phyloP scores from a whole-genome alignment of 2,797 vertebrate species.

The Liparis tanakae region DNA sequence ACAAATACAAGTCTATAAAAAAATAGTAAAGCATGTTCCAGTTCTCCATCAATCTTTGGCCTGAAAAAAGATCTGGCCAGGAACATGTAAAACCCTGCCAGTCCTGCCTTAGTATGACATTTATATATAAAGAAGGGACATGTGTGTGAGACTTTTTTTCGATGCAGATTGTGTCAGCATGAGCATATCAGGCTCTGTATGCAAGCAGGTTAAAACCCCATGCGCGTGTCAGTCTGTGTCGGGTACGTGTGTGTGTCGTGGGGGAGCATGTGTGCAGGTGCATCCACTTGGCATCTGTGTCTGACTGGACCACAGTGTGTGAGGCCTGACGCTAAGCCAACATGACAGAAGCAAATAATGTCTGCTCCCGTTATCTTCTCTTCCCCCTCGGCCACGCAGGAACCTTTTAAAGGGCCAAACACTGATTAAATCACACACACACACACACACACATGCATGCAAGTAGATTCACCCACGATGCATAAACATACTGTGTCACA shows the following conservation, averaged over 20 bases:
- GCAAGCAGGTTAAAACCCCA: slow-evolving; percentile 18
- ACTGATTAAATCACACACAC: slow-evolving; percentile 61
- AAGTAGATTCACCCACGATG: slow-evolving; percentile 21
- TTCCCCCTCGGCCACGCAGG: slow-evolving; percentile 78
- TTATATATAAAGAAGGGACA: slow-evolving; percentile 20
- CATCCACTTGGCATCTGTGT: slow-evolving; percentile 70
- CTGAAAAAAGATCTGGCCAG: slow-evolving; percentile 1
- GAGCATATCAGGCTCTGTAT: slow-evolving; percentile 34
- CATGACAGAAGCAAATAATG: slow-evolving; percentile 88
- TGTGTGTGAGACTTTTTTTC: slow-evolving; percentile 46
- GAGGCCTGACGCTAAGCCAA: slow-evolving; percentile 81
- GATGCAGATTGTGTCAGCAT: slow-evolving; percentile 50
- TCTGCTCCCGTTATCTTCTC: slow-evolving; percentile 85
- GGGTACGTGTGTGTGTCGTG: slow-evolving; percentile 27
- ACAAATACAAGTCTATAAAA: slow-evolving; percentile 21
- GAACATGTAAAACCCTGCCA: slow-evolving; percentile 38
- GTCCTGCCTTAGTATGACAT: slow-evolving; percentile 21
- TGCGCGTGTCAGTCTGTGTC: slow-evolving; percentile 38
- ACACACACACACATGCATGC: slow-evolving; percentile 13
- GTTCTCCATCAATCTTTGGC: slow-evolving; percentile 10
- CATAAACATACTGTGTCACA: slow-evolving; percentile 7
- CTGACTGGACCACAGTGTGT: slow-evolving; percentile 75
- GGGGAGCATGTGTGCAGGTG: slow-evolving; percentile 71
- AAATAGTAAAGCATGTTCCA: slow-evolving; percentile 1
- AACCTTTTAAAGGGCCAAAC: slow-evolving; percentile 83